A percentile compares a stretch with the other conserved stretches of the same genome.
These are phyloP conservation scores for Zaprionus nigranus DNA, from an alignment of 1,140 invertebrate species.

Conservation along the genomic window DNA sequence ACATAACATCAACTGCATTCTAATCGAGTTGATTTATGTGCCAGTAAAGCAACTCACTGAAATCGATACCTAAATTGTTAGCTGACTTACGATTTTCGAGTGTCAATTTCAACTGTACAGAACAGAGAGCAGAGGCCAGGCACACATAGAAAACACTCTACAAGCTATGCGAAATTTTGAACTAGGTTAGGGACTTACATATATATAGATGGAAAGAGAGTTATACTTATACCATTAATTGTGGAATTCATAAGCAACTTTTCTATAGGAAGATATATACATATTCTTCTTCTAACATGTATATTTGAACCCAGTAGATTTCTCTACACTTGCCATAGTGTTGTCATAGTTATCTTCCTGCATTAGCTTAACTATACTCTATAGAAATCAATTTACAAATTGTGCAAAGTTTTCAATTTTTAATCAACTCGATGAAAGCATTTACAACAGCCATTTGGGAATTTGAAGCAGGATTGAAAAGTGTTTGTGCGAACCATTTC, in stretches of 20 bases:
- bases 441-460: slow-evolving; percentile 12
- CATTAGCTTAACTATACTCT: background rate
- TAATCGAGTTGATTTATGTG: slow-evolving; percentile 31
- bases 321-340: no score
- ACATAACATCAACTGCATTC: slow-evolving; percentile 27
- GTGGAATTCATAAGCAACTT: no score
- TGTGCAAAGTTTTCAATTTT: slow-evolving; percentile 42
- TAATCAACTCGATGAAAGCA: slow-evolving; percentile 60
- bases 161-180: no score
- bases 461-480: background rate
- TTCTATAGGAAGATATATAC: no score
- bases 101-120: slow-evolving; percentile 6
- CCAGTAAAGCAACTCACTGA: background rate
- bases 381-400: background rate
- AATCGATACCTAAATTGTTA: slow-evolving; percentile 31
- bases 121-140: background rate
- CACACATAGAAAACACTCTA: no score
- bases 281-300: no score
- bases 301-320: no score
- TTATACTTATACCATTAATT: no score
- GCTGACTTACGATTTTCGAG: slow-evolving; percentile 1
- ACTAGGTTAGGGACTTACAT: no score
- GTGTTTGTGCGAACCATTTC: slow-evolving; percentile 27
- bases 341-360: background rate
- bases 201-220: no score